Percentiles rank a stretch among this genome's conserved stretches.
phyloP scores from a whole-genome alignment of 1,140 invertebrate species.

The Elymnias hypermnestra region DNA sequence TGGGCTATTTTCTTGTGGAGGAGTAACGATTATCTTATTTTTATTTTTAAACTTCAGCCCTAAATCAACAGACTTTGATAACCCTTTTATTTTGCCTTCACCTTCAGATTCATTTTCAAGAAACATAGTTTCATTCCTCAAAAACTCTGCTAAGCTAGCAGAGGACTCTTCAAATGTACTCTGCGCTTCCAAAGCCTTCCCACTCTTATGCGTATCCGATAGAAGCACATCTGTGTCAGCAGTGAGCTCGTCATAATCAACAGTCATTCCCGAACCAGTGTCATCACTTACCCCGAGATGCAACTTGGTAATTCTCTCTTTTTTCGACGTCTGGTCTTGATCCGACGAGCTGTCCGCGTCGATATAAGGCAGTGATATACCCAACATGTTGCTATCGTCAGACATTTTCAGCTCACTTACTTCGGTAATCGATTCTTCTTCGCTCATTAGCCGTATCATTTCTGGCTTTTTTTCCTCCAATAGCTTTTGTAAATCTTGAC shows the following conservation, averaged over 20 bases:
- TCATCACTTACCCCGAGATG: conserved; percentile 77
- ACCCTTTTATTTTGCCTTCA: conserved; percentile 34
- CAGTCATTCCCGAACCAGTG: conserved; percentile 78
- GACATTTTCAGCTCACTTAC: conserved; percentile 77
- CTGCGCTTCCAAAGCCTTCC: conserved; percentile 58
- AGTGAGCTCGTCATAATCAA: conserved; percentile 79
- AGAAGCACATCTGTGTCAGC: conserved; percentile 60
- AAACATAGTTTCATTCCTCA: conserved; percentile 66
- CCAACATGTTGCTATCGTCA: conserved; percentile 67
- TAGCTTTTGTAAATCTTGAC: conserved; percentile 46
- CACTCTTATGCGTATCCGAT: conserved; percentile 45
- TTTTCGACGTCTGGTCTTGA: conserved; percentile 68
- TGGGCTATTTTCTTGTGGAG: conserved; percentile 73
- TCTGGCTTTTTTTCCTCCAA: conserved; percentile 55
- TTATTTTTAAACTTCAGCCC: conserved; percentile 69
- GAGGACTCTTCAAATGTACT: conserved; percentile 72
- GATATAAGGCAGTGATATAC: conserved; percentile 62
- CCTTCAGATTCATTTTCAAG: conserved; percentile 57
- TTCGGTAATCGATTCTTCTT: conserved; percentile 81
- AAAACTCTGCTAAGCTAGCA: conserved; percentile 68
- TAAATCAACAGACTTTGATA: conserved; percentile 41
- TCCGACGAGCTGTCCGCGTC: conserved; percentile 75
- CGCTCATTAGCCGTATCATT: conserved; percentile 75
- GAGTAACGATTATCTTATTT: conserved; percentile 75
- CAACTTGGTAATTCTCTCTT: conserved; percentile 39